Evolutionary conservation across 2,113 vertebrate species (phyloP), one percentile per base, ranked within the genome.

Genomic region (Ptilorrhoa leucosticta): DNA sequence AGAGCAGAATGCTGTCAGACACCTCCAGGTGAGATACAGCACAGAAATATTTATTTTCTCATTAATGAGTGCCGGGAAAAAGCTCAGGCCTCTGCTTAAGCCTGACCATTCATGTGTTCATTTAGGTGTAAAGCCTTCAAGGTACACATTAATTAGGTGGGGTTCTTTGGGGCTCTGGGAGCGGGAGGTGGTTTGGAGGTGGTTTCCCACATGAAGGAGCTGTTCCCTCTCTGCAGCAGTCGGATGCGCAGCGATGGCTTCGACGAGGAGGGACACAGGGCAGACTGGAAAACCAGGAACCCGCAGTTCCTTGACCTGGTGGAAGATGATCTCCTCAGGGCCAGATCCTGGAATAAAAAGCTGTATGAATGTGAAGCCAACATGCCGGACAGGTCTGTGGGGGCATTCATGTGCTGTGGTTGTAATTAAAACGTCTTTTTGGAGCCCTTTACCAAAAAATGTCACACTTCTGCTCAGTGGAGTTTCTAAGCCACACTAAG

Each of bases 161-260:
- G 39, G 69, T 6, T 44, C 39, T 44, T 33, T 3, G 89, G 66
- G 27, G 19, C 31, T 22, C 1, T 5, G 39, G 22, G 75, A n/a
- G n/a, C n/a, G n/a, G n/a, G n/a, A n/a, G n/a, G n/a, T n/a, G n/a
- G n/a, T n/a, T n/a, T n/a, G n/a, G 45, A 39, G 42, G 9, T 13
- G 54, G 7, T 37, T 2, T 12, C 51, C 76, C 57, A 1, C 15
- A 68, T 95, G 88, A 95, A 73, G 77, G 82, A 69, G 26, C 73
- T 77, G 45, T 60, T 93, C 92, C 85, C 76, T 96, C 58, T 47
- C 97, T 22, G 31, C 96, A 99, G 98, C 93, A 98, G 98, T 33
- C 97, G 95, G 30, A 99, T 99, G 99, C 99, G 99, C 95, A 99
- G 99, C 39, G 99, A 99, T 66, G 98, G 99, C 71, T 98, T 98